These are phyloP conservation scores for Arnoldichthys spilopterus DNA, from an alignment of 2,797 vertebrate genomes.

Conservation along the genomic window DNA sequence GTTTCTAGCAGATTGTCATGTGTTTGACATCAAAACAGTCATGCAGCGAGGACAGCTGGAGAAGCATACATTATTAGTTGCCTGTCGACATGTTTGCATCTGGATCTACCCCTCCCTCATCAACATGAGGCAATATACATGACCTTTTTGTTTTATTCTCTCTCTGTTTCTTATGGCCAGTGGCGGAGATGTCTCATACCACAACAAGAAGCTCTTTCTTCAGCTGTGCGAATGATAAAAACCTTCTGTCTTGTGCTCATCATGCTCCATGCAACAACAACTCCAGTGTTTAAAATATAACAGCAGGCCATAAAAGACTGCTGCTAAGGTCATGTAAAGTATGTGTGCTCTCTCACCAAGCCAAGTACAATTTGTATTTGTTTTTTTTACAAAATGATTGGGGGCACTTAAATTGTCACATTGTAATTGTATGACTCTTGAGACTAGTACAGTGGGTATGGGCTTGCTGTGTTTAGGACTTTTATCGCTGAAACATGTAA, in stretches of 20 bases:
- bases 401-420: not conserved
- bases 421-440: slow-evolving; percentile 9
- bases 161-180: not conserved
- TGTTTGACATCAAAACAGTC: not conserved
- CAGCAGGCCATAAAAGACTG: not conserved
- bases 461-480: slow-evolving; percentile 5
- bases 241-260: not conserved
- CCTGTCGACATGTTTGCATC: not conserved
- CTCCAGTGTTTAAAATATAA: slow-evolving; percentile 29
- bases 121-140: slow-evolving; percentile 16
- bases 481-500: slow-evolving; percentile 1
- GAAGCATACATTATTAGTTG: slow-evolving; percentile 26
- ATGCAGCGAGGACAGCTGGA: not conserved
- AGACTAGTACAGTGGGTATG: not conserved
- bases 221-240: slow-evolving; percentile 4
- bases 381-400: not conserved
- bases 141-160: slow-evolving; percentile 37
- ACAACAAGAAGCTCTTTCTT: slow-evolving; percentile 52
- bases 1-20: slow-evolving; percentile 18
- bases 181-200: slow-evolving; percentile 24
- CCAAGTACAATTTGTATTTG: not conserved
- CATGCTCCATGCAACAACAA: slow-evolving; percentile 28
- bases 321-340: not conserved
- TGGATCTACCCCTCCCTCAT: not conserved
- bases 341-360: not conserved